Conservation (phyloP, 2,888 invertebrate genomes). For the Drosophila rellima region DNA sequence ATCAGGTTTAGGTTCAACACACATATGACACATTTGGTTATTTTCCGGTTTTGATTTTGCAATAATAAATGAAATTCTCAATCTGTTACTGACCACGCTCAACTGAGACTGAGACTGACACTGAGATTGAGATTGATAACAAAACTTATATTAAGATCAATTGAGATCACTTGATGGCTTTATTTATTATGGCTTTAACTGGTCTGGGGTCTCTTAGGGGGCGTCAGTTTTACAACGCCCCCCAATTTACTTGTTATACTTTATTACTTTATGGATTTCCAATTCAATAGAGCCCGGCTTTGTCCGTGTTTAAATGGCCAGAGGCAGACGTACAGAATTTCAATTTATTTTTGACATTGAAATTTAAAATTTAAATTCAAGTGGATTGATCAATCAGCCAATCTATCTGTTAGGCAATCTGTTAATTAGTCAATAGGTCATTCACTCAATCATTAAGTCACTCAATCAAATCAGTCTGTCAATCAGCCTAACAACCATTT, state of each 20-base stretch:
- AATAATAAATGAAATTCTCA: slow-evolving; percentile 9
- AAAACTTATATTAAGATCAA: slow-evolving; percentile 1
- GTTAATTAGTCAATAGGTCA: background rate
- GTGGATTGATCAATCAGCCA: too few species aligned
- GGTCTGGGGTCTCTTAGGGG: slow-evolving; percentile 2
- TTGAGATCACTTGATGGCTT: slow-evolving; percentile 14
- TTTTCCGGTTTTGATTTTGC: slow-evolving; percentile 19
- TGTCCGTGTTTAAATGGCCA: background rate
- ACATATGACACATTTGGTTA: slow-evolving; percentile 26
- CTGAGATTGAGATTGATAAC: background rate
- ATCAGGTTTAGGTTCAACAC: slow-evolving; percentile 10
- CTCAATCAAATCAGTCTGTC: background rate
- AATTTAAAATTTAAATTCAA: background rate
- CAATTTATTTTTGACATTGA: too few species aligned
- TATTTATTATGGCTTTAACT: slow-evolving; percentile 9
- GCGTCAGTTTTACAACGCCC: slow-evolving; percentile 7
- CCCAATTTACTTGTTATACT: slow-evolving; percentile 5
- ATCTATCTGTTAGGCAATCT: too few species aligned
- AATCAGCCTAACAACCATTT: background rate
- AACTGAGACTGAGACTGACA: slow-evolving; percentile 4
- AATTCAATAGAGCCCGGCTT: background rate
- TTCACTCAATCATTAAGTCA: background rate
- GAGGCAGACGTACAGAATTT: background rate
- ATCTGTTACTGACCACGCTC: slow-evolving; percentile 37
- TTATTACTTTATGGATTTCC: background rate